phyloP scores from a whole-genome alignment of 1,140 invertebrate genomes.

The Papilio polytes region DNA sequence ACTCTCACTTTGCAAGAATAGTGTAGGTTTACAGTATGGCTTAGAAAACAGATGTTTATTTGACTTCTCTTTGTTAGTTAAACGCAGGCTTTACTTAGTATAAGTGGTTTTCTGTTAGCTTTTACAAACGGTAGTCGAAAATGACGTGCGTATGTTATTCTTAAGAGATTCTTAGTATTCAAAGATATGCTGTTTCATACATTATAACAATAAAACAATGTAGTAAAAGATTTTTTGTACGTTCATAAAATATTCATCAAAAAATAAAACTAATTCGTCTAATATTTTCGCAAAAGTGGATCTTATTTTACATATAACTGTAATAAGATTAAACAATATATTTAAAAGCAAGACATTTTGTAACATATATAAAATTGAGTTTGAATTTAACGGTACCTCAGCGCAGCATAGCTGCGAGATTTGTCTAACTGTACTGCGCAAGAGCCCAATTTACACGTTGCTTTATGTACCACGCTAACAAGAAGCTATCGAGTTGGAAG shows the following conservation, averaged over 20 bases:
- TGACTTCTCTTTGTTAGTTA: not conserved
- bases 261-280: not conserved
- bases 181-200: too few relatives aligned
- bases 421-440: slow-evolving; percentile 30
- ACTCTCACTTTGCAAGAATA: not conserved
- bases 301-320: not conserved
- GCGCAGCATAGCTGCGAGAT: slow-evolving; percentile 24
- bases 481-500: not conserved
- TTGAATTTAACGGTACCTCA: slow-evolving; percentile 5
- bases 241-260: not conserved
- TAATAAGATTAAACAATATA: not conserved
- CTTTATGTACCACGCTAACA: not conserved
- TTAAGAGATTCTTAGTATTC: not conserved
- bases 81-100: not conserved
- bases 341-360: not conserved
- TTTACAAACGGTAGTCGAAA: not conserved
- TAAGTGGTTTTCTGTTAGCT: slow-evolving; percentile 4
- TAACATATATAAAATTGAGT: slow-evolving; percentile 29
- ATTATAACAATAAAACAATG: too few relatives aligned
- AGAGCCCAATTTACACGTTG: slow-evolving; percentile 28
- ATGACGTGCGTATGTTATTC: not conserved
- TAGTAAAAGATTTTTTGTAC: not conserved
- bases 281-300: not conserved
- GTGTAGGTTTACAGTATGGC: not conserved
- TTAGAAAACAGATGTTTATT: not conserved